Percentiles rank a stretch among this genome's conserved stretches.
These are phyloP conservation scores for Tetragnatha versicolor DNA, from an alignment of 1,140 invertebrate species.

Conservation along the genomic window DNA sequence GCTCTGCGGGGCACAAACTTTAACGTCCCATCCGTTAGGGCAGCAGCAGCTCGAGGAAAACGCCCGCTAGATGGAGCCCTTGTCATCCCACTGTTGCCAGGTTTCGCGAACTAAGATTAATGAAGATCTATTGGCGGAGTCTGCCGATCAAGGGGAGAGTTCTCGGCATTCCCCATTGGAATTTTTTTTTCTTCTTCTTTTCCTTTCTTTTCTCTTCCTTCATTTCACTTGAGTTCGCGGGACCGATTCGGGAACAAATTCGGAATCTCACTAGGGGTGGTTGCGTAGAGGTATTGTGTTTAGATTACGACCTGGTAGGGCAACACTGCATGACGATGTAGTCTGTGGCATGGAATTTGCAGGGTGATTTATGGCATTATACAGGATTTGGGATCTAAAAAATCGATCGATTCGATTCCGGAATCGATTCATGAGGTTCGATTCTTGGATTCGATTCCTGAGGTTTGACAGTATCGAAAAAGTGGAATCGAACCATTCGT, in stretches of 20 bases:
- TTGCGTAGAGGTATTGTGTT: no score
- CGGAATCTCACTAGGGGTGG: no score
- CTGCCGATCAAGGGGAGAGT: constrained; percentile 27
- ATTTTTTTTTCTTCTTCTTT: constrained; percentile 5
- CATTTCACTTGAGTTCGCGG: not conserved
- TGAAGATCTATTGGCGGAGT: constrained; percentile 46
- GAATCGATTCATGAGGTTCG: no score
- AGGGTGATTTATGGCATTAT: no score
- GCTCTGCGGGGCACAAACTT: not conserved
- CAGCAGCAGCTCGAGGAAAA: constrained; percentile 28
- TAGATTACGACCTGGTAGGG: no score
- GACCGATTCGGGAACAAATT: not conserved
- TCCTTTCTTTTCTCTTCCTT: not conserved
- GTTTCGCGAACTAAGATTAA: constrained; percentile 47
- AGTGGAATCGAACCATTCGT: no score
- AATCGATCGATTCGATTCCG: no score
- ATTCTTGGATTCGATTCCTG: no score
- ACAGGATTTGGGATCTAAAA: no score
- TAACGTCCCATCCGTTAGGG: constrained; percentile 18
- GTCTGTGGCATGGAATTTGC: no score
- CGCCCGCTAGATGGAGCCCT: constrained; percentile 39
- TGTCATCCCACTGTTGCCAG: constrained; percentile 41
- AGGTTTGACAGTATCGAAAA: no score
- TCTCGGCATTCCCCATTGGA: constrained; percentile 39
- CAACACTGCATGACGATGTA: no score